Evolutionary conservation across 2,888 invertebrate genomes (phyloP).

Genomic region (Dynastes grantii): DNA sequence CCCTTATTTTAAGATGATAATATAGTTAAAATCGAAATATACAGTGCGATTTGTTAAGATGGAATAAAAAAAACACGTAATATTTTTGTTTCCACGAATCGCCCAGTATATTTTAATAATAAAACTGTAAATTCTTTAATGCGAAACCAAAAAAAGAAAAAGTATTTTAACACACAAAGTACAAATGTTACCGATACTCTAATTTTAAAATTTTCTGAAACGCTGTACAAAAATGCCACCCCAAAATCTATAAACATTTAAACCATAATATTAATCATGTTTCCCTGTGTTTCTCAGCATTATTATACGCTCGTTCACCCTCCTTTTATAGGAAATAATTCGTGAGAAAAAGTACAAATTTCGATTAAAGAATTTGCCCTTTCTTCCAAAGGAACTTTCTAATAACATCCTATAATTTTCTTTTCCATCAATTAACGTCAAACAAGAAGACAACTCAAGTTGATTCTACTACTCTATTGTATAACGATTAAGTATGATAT

Average conservation of each 20-base stretch:
- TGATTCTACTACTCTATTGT: not conserved
- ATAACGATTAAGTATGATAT: conserved; percentile 18
- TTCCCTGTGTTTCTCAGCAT: too few species aligned
- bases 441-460: too few species aligned
- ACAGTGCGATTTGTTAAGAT: too few species aligned
- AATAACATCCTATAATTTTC: too few species aligned
- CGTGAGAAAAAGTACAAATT: conserved; percentile 37
- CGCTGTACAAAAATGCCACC: conserved; percentile 9
- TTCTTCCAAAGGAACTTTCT: too few species aligned
- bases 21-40: too few species aligned
- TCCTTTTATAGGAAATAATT: not conserved
- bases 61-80: too few species aligned
- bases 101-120: too few species aligned
- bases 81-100: not conserved
- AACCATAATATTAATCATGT: too few species aligned
- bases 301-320: too few species aligned
- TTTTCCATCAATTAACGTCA: too few species aligned
- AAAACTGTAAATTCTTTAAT: conserved; percentile 47
- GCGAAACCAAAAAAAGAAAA: conserved; percentile 42
- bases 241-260: not conserved
- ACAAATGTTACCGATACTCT: conserved; percentile 12
- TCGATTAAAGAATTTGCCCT: conserved; percentile 36
- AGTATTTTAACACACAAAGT: conserved; percentile 17
- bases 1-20: too few species aligned
- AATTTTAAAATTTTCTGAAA: not conserved